These are phyloP conservation scores for Fragum fragum DNA, from an alignment of 2,888 invertebrate genomes.

Conservation along the genomic window DNA sequence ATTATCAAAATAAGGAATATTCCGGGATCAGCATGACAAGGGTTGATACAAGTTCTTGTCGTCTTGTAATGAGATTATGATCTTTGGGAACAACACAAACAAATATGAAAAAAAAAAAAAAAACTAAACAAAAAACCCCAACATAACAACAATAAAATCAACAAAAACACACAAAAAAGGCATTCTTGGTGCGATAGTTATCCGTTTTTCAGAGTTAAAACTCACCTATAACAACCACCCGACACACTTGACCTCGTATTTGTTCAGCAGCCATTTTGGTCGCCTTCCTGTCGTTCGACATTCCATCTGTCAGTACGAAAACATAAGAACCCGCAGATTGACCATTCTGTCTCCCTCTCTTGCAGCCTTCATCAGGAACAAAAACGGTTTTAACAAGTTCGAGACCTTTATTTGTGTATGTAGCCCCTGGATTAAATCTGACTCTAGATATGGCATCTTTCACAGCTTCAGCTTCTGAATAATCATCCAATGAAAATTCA, in stretches of 20 bases:
- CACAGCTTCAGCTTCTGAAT: constrained; percentile 17
- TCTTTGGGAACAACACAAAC: too few species aligned
- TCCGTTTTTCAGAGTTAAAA: too few species aligned
- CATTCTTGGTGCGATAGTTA: too few species aligned
- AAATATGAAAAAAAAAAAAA: too few species aligned
- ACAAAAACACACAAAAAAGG: too few species aligned
- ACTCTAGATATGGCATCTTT: constrained; percentile 33
- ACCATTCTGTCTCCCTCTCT: constrained; percentile 19
- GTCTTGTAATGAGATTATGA: too few species aligned
- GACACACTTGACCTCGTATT: constrained; percentile 14
- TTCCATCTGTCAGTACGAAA: constrained; percentile 41
- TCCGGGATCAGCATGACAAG: too few species aligned
- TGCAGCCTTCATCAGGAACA: background rate
- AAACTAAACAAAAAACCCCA: too few species aligned
- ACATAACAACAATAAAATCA: too few species aligned
- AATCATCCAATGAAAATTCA: constrained; percentile 34
- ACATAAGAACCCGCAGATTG: constrained; percentile 23
- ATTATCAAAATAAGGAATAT: too few species aligned
- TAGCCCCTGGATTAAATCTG: constrained; percentile 29
- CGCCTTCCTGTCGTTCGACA: constrained; percentile 31
- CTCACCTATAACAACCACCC: constrained; percentile 34
- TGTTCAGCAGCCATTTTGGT: constrained; percentile 21
- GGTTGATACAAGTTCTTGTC: too few species aligned
- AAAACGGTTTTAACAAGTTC: constrained; percentile 6
- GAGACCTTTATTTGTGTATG: constrained; percentile 40